Evolutionary conservation across 2,113 vertebrate genomes (phyloP), one percentile per base, ranked within the genome.

Genomic region (Eulemur rufifrons): DNA sequence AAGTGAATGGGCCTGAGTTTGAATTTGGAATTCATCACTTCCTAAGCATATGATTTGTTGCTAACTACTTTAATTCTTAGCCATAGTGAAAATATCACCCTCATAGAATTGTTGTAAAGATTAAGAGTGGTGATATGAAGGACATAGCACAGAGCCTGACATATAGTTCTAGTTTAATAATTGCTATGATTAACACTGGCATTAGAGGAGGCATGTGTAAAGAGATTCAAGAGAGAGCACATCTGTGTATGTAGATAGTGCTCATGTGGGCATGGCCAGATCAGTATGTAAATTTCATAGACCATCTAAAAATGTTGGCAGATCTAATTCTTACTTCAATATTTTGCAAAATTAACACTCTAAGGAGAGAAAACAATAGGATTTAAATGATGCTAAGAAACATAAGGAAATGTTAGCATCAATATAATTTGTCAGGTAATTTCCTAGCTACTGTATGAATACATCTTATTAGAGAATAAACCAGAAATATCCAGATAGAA

Each of bases 341-440:
- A 66, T 76, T 86, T 96, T 64, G 12, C 45, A 93, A 69, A 83
- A 5, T 13, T 78, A 86, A 74, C 20, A 74, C 69, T 89, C 37
- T 54, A 42, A 45, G 21, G 9, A 85, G 52, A 73, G 5, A n/a
- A 63, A 54, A n/a, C 34, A 74, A 34, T 37, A 29, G 63, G 8
- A 34, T 80, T 74, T 93, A 89, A 95, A 45, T 59, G 59, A 90
- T 80, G 69, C 7, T 59, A 88, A 66, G 47, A 90, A 83, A 78
- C 5, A 17, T 45, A 78, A 95, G 47, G 20, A 91, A 91, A 87
- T 64, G 18, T 14, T 96, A 50, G 37, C 6, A 78, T 64, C 45
- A 82, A 3, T 15, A 4, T 2, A 92, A 69, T 63, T 76, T 80
- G 17, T 69, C 54, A 92, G 39, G 5, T n/a, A 74, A 94, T 59